Evolutionary conservation across 2,888 invertebrate genomes (phyloP).

Genomic region (Oligia latruncula): DNA sequence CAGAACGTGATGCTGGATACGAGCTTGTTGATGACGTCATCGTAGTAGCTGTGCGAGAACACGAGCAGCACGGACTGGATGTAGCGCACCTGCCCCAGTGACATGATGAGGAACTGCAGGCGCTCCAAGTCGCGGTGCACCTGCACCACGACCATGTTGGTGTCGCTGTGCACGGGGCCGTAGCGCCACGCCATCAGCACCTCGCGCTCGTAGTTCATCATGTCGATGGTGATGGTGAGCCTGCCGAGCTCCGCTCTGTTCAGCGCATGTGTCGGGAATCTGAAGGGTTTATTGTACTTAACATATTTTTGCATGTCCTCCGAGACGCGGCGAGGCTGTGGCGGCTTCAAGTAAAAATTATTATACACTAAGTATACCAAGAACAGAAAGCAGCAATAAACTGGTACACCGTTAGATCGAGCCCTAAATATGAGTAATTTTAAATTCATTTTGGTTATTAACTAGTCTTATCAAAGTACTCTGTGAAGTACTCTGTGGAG

Average conservation of each 20-base stretch:
- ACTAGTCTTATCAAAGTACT: too few relatives aligned
- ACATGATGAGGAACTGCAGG: slow-evolving; percentile 72
- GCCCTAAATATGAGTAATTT: slow-evolving; percentile 50
- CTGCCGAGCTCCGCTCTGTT: slow-evolving; percentile 34
- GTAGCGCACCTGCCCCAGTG: slow-evolving; percentile 70
- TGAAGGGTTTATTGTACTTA: slow-evolving; percentile 40
- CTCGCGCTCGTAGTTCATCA: slow-evolving; percentile 64
- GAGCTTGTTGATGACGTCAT: slow-evolving; percentile 68
- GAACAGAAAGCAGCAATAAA: slow-evolving; percentile 55
- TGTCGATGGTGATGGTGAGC: slow-evolving; percentile 57
- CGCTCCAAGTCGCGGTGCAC: slow-evolving; percentile 68
- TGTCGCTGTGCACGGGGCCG: slow-evolving; percentile 61
- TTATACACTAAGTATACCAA: slow-evolving; percentile 44
- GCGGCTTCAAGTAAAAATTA: slow-evolving; percentile 9
- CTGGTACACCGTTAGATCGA: slow-evolving; percentile 51
- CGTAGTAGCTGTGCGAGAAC: slow-evolving; percentile 78
- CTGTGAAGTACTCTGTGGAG: too few relatives aligned
- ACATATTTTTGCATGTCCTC: slow-evolving; percentile 53
- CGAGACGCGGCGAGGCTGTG: slow-evolving; percentile 31
- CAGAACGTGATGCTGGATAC: slow-evolving; percentile 73
- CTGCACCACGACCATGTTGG: slow-evolving; percentile 68
- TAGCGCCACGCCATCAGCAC: slow-evolving; percentile 62
- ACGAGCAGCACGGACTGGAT: slow-evolving; percentile 71
- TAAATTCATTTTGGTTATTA: slow-evolving; percentile 53
- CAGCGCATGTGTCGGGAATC: slow-evolving; percentile 8